A percentile compares a stretch with the other conserved stretches of the same genome.
Evolutionary conservation across 2,888 invertebrate genomes (phyloP).

Genomic region (Synergus umbraculus): DNA sequence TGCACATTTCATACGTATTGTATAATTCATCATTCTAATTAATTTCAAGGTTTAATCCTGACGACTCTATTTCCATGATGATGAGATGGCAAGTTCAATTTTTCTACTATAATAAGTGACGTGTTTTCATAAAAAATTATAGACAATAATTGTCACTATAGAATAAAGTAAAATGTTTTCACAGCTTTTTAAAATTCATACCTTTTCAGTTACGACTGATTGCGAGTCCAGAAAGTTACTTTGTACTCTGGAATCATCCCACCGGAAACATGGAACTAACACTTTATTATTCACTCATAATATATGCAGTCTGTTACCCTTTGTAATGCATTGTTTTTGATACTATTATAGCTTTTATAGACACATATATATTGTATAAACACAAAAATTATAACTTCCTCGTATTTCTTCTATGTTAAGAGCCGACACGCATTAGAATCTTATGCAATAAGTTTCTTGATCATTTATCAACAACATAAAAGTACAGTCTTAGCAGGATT

Average conservation of each 20-base stretch:
- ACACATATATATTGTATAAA: not conserved
- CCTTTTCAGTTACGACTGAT: not conserved
- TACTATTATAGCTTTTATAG: not conserved
- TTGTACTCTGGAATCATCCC: not conserved
- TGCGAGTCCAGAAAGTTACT: not conserved
- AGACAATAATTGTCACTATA: no score
- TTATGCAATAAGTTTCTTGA: constrained; percentile 7
- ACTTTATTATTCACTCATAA: not conserved
- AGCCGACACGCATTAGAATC: not conserved
- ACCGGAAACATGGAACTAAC: not conserved
- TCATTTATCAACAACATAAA: not conserved
- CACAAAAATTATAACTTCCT: no score
- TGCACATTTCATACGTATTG: constrained; percentile 27
- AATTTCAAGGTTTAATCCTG: constrained; percentile 19
- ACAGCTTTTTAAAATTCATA: not conserved
- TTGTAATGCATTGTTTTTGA: not conserved
- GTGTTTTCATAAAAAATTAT: no score
- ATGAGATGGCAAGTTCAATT: not conserved
- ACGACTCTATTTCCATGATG: not conserved
- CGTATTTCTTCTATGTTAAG: not conserved
- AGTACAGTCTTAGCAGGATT: not conserved
- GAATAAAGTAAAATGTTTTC: not conserved
- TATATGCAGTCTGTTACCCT: not conserved
- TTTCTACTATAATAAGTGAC: no score
- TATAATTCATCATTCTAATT: constrained; percentile 31